Base-by-base conservation (phyloP, 2,888 invertebrate species). In the Clistopyga incitator region DNA sequence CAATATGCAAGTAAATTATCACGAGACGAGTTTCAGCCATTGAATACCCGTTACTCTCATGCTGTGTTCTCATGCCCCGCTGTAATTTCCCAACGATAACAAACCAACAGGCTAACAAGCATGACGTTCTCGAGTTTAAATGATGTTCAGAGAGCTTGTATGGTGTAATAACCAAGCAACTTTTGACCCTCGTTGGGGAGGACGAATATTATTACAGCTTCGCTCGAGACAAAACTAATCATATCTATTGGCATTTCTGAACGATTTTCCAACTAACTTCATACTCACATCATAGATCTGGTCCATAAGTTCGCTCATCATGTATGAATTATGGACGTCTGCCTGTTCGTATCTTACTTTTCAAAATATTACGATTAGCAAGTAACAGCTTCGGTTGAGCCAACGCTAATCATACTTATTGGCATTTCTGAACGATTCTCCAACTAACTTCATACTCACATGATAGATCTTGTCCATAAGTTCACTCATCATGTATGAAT, bases 51-150 rank as follows among this genome's bases (percentile, higher is more conserved):
- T 56, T 13, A 25, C 23, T 54, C 23, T 54, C 23, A 54, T 23
- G 20, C 54, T 23, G 23, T 54, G 23, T 23, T 54, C 23, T 23
- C 54, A 15, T 25, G 38, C 20, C 20, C 11, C 3, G 38, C 4
- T 67, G 61, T 18, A 61, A 61, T 61, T 34, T 61, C 18, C 61
- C 29, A 29, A n/a, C 34, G 61, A 61, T 34, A 59, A 29, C 59
- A 29, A 59, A 4, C 29, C 6, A 59, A 59, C 59, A 25, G 29
- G 59, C 25, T 59, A 29, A 59, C 59, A 29, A 59, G 59, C 59
- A 29, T n/a, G 29, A 59, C 20, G 11, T 54, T 54, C 54, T 11
- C 13, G 54, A 54, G 23, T 23, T 54, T 54, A 20, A 23, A 54
- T 23, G 6, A 23, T 54, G 23, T 54, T 20, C 54, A 23, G 10